A percentile compares a stretch with the other conserved stretches of the same genome.
Evolutionary conservation across 2,797 vertebrate genomes (phyloP).

Genomic region (Cetoscarus ocellatus): DNA sequence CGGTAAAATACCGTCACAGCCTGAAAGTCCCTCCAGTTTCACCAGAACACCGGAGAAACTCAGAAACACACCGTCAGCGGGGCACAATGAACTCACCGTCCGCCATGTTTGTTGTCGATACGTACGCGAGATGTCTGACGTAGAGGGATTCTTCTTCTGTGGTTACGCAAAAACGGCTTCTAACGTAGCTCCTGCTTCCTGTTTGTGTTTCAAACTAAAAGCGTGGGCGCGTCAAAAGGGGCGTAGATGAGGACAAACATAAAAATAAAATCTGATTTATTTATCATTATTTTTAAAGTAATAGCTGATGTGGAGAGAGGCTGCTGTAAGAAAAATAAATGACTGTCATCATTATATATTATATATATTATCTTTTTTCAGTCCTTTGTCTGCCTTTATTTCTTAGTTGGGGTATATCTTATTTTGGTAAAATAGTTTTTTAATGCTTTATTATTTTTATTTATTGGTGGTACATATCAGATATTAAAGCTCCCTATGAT

Average conservation of each 20-base stretch:
- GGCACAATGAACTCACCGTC: constrained; percentile 82
- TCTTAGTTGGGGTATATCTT: no score
- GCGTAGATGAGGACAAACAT: not conserved
- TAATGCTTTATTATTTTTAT: no score
- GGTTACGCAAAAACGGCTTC: not conserved
- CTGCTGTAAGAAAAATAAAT: no score
- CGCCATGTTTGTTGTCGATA: constrained; percentile 87
- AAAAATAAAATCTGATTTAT: not conserved
- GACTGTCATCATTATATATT: no score
- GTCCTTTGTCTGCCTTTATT: no score
- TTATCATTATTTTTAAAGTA: not conserved
- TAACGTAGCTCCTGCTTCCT: not conserved
- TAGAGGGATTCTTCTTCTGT: not conserved
- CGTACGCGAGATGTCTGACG: constrained; percentile 43
- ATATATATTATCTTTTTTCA: no score
- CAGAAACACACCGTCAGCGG: not conserved
- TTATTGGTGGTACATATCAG: no score
- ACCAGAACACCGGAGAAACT: accelerated
- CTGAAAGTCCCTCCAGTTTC: not conserved
- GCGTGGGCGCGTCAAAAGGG: no score
- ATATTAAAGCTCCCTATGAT: no score
- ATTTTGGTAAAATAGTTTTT: no score
- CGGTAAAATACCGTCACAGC: accelerated
- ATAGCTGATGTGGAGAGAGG: no score
- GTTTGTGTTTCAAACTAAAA: constrained; percentile 38